Percentiles rank a stretch among this genome's conserved stretches.
These are phyloP conservation scores for Eupithecia vulgata DNA, from an alignment of 2,888 invertebrate genomes.

Conservation along the genomic window DNA sequence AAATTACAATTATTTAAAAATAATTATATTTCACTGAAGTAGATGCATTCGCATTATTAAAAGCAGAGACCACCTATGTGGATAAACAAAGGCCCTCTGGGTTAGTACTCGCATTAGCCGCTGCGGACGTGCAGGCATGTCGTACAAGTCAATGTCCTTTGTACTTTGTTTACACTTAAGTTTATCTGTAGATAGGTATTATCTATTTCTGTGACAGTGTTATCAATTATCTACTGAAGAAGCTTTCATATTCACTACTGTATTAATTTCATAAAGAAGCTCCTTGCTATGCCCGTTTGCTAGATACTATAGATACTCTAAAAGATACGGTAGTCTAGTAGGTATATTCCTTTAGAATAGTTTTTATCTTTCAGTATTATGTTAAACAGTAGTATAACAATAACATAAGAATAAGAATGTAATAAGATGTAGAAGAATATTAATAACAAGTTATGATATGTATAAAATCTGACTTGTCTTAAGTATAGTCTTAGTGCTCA, in stretches of 20 bases:
- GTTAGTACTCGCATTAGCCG: slow-evolving; percentile 47
- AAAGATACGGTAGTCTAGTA: too few relatives aligned
- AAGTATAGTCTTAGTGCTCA: too few relatives aligned
- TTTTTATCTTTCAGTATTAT: not conserved
- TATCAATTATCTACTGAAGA: slow-evolving; percentile 14
- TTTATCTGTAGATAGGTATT: slow-evolving; percentile 28
- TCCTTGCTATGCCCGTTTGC: not conserved
- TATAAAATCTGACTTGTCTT: not conserved
- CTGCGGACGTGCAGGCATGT: slow-evolving; percentile 65
- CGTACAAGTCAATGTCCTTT: slow-evolving; percentile 63
- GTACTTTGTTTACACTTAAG: slow-evolving; percentile 33
- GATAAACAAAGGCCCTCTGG: slow-evolving; percentile 53
- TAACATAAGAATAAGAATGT: too few relatives aligned
- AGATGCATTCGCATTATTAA: slow-evolving; percentile 31
- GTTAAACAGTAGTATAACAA: too few relatives aligned
- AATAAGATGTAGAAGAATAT: not conserved
- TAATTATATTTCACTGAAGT: slow-evolving; percentile 12
- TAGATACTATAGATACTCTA: not conserved
- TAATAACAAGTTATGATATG: not conserved
- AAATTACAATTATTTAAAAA: too few relatives aligned
- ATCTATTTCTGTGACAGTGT: slow-evolving; percentile 21
- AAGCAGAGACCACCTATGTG: slow-evolving; percentile 51
- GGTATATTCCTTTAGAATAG: too few relatives aligned
- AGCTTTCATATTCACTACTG: not conserved
- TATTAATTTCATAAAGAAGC: not conserved